A percentile compares a stretch with the other conserved stretches of the same genome.
These are phyloP conservation scores for Eristalinus sepulchralis DNA, from an alignment of 2,888 invertebrate species.

Conservation along the genomic window DNA sequence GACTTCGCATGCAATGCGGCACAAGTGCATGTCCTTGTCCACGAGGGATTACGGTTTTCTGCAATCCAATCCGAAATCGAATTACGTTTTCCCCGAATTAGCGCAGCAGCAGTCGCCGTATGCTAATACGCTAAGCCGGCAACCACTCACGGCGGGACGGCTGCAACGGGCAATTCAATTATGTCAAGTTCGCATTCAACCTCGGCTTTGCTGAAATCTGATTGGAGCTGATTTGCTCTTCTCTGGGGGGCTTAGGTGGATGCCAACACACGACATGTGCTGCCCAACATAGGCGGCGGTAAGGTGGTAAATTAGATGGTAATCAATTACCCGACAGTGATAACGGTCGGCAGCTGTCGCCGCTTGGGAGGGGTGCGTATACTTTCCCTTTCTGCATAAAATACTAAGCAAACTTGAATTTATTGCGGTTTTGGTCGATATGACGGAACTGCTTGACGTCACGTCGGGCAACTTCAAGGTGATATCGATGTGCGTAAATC, in stretches of 20 bases:
- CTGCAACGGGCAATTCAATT: conserved; percentile 10
- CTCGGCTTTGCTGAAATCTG: conserved; percentile 1
- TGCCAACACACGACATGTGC: background rate
- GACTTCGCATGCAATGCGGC: background rate
- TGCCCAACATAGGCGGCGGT: background rate
- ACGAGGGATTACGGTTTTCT: background rate
- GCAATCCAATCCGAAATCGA: background rate
- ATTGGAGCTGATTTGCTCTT: conserved; percentile 24
- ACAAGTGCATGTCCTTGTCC: background rate
- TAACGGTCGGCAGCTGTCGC: background rate
- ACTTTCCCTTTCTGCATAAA: background rate
- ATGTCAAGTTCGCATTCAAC: conserved; percentile 7
- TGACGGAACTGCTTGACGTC: background rate
- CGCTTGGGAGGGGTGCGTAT: background rate
- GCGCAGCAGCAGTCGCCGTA: background rate
- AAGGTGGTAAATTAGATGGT: background rate
- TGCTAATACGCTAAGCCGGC: background rate
- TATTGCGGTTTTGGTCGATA: background rate
- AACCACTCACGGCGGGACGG: background rate
- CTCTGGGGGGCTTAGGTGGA: conserved; percentile 1
- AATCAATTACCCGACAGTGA: background rate
- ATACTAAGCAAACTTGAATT: background rate
- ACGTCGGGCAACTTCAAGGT: background rate
- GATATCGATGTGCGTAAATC: background rate
- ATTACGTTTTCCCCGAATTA: background rate